Evolutionary conservation across 2,888 invertebrate genomes (phyloP).

Genomic region (Eurois occulta): DNA sequence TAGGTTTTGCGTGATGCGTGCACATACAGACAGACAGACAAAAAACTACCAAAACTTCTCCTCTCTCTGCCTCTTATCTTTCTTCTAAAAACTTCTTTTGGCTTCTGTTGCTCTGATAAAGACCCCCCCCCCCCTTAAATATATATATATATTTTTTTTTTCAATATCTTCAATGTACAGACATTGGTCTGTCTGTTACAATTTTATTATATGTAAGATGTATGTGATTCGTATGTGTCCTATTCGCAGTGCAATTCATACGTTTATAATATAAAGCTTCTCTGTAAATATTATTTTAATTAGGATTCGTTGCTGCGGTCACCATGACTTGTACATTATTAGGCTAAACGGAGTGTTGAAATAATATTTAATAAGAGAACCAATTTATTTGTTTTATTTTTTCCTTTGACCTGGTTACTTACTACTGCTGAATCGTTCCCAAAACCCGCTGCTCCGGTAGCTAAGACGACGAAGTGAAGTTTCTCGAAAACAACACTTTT

Average conservation of each 20-base stretch:
- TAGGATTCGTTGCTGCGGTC: constrained; percentile 74
- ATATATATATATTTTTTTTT: too few species aligned
- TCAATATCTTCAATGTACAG: too few species aligned
- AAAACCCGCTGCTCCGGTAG: background rate
- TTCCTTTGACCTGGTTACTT: background rate
- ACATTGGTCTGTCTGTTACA: too few species aligned
- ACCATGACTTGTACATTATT: constrained; percentile 77
- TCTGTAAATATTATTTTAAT: constrained; percentile 89
- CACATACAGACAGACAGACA: too few species aligned
- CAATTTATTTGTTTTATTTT: constrained; percentile 73
- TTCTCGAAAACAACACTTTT: background rate
- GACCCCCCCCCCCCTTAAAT: too few species aligned
- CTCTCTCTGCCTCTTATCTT: too few species aligned
- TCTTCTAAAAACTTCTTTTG: too few species aligned
- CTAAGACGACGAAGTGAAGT: background rate
- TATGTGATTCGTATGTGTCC: constrained; percentile 51
- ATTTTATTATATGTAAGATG: constrained; percentile 12
- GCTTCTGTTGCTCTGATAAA: too few species aligned
- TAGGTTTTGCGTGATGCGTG: too few species aligned
- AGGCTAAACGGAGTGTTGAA: constrained; percentile 83
- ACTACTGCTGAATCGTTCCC: background rate
- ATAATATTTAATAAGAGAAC: constrained; percentile 89
- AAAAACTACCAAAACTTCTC: too few species aligned
- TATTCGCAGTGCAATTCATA: constrained; percentile 73
- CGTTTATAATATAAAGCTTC: constrained; percentile 74